A percentile compares a stretch with the other conserved stretches of the same genome.
These are phyloP conservation scores for Pachydiplax longipennis DNA, from an alignment of 2,888 invertebrate genomes.

Conservation along the genomic window DNA sequence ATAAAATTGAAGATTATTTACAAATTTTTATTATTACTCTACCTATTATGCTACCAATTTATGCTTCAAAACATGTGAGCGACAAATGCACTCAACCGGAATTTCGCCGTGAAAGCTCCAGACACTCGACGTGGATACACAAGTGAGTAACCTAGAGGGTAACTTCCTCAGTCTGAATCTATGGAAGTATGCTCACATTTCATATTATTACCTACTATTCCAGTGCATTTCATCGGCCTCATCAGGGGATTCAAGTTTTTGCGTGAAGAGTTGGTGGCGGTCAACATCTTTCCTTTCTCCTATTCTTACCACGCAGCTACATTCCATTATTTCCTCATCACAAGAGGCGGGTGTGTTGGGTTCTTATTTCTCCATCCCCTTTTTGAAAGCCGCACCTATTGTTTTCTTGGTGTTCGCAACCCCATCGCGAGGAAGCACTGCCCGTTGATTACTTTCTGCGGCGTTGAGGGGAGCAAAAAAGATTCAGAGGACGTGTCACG, in stretches of 20 bases:
- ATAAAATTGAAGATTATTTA: too few relatives aligned
- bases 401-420: neutral
- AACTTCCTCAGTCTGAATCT: neutral
- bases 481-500: neutral
- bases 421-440: neutral
- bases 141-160: neutral
- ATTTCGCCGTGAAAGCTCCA: too few relatives aligned
- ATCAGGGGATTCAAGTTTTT: neutral
- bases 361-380: neutral
- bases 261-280: neutral
- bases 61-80: too few relatives aligned
- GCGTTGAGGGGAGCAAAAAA: neutral
- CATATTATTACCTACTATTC: neutral
- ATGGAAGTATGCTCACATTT: neutral
- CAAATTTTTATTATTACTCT: too few relatives aligned
- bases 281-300: neutral
- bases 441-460: neutral
- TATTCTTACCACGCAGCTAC: neutral
- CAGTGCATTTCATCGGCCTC: neutral
- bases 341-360: neutral
- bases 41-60: too few relatives aligned
- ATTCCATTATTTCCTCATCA: neutral
- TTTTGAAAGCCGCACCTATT: neutral
- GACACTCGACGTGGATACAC: too few relatives aligned
- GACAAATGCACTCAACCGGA: too few relatives aligned